These are phyloP conservation scores for Poecilia picta DNA, from an alignment of 2,797 vertebrate species.

Conservation along the genomic window DNA sequence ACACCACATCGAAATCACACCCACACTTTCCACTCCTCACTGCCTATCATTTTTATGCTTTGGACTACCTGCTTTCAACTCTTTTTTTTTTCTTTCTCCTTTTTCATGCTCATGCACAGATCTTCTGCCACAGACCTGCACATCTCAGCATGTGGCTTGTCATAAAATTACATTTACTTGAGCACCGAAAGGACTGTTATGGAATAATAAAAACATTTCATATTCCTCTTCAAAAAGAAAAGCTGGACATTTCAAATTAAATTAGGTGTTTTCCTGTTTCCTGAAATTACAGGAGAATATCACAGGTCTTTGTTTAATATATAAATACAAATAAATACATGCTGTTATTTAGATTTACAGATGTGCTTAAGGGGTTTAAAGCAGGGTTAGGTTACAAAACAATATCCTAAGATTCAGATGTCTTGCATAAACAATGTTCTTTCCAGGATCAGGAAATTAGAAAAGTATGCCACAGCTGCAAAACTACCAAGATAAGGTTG, in stretches of 20 bases:
- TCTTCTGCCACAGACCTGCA: neutral
- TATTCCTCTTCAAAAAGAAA: neutral
- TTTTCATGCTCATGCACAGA: constrained; percentile 4
- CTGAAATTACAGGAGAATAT: neutral
- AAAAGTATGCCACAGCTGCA: neutral
- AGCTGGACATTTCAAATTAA: neutral
- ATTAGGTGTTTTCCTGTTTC: neutral
- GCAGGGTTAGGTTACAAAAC: neutral
- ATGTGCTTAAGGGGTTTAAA: neutral
- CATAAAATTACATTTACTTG: neutral
- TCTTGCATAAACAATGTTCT: neutral
- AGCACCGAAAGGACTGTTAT: neutral
- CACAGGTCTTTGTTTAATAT: neutral
- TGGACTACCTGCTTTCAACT: constrained; percentile 54
- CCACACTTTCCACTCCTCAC: constrained; percentile 32
- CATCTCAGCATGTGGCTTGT: constrained; percentile 4
- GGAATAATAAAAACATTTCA: constrained; percentile 2
- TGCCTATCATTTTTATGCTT: constrained; percentile 59
- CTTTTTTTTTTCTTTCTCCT: constrained; percentile 21
- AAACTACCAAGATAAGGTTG: neutral
- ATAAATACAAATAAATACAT: neutral
- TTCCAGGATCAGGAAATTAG: neutral
- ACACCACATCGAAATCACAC: constrained; percentile 13
- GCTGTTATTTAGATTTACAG: neutral
- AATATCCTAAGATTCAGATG: neutral